Evolutionary conservation across 2,113 vertebrate species (phyloP), one percentile per base, ranked within the genome.

Genomic region (Cochlearius cochlearius): DNA sequence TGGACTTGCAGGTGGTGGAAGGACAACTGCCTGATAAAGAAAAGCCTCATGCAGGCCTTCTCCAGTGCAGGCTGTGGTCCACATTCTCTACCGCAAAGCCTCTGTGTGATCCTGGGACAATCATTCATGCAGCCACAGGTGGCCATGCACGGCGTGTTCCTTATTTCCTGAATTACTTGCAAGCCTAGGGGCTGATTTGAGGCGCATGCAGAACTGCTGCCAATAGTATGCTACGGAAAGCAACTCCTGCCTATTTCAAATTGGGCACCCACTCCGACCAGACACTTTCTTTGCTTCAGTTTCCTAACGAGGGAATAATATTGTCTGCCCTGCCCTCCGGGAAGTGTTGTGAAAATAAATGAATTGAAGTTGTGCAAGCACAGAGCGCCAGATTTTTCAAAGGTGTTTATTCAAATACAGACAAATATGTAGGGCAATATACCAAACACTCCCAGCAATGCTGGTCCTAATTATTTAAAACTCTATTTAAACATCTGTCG

Each of bases 341-440:
- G 88, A 34, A 93, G 32, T 12, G 92, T 93, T 96, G 94, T 93
- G 94, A 78, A 97, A 96, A 95, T 77, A 85, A 89, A 91, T 85
- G 83, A 58, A 89, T 78, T 19, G 47, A 39, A 78, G 74, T 96
- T 96, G 92, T 94, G 94, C 88, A 95, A 96, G 96, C 59, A 59
- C 32, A 29, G 88, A 86, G 67, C 1, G 60, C 9, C 92, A 95
- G 86, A 85, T 95, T 95, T 95, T 94, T 96, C 94, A 67, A 88
- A 96, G 90, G 94, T 96, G 92, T 95, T 96, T 97, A 75, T 95
- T 94, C 88, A 69, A 92, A 95, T 93, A 22, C 62, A 79, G 85
- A 90, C 74, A 93, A 95, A 84, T 73, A 62, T 82, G 60, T 64
- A 45, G 85, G 78, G 81, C 93, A 90, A 9, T 63, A 73, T 80